phyloP scores from a whole-genome alignment of 2,888 invertebrate species.

The Troilus luridus region DNA sequence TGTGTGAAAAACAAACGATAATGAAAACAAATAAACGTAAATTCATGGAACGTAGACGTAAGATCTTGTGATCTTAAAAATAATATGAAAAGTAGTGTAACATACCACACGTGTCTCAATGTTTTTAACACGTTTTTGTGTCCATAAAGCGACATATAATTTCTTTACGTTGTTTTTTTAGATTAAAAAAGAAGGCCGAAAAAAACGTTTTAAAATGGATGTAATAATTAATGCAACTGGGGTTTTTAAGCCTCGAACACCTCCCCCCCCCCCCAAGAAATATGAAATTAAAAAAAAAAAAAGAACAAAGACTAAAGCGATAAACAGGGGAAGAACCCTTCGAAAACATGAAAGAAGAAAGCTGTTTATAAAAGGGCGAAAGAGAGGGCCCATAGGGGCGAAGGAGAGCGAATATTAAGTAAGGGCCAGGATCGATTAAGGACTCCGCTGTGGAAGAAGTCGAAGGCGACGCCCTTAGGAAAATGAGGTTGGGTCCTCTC shows the following conservation, averaged over 20 bases:
- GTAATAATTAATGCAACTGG: not conserved
- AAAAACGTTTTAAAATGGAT: not conserved
- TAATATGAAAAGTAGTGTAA: too few relatives aligned
- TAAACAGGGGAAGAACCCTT: not conserved
- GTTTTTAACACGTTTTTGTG: too few relatives aligned
- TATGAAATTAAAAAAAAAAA: not conserved
- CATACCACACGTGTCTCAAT: too few relatives aligned
- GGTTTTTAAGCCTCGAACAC: not conserved
- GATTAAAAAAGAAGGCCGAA: not conserved
- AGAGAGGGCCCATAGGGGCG: not conserved
- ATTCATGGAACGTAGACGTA: too few relatives aligned
- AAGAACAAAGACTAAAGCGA: not conserved
- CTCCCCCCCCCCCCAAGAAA: not conserved
- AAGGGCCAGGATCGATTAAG: conserved; percentile 52
- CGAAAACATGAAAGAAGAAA: conserved; percentile 34
- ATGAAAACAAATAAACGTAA: too few relatives aligned
- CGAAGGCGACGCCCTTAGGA: conserved; percentile 9
- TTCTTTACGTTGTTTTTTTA: not conserved
- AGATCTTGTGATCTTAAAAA: too few relatives aligned
- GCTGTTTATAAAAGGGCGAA: conserved; percentile 46
- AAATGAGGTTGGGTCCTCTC: conserved; percentile 12
- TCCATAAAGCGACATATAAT: too few relatives aligned
- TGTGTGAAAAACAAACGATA: too few relatives aligned
- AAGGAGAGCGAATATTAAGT: conserved; percentile 47
- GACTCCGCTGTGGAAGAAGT: not conserved